These are phyloP conservation scores for Entelurus aequoreus DNA, from an alignment of 2,113 vertebrate genomes.

Conservation along the genomic window DNA sequence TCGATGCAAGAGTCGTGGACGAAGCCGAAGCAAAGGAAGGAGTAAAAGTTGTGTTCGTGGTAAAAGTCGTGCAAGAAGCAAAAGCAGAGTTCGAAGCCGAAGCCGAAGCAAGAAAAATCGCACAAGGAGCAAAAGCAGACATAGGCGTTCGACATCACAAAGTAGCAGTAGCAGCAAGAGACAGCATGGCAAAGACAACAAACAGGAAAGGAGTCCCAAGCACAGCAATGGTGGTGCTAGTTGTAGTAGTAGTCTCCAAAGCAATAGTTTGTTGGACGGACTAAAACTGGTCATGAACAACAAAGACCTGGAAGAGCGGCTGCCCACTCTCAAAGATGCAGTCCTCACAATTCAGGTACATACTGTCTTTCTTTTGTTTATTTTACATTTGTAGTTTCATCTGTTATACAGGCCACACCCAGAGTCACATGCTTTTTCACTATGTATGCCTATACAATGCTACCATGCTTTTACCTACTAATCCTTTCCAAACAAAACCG, in stretches of 20 bases:
- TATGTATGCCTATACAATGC: no score
- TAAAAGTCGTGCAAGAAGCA: conserved; percentile 35
- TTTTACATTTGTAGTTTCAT: not conserved
- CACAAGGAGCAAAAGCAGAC: conserved; percentile 62
- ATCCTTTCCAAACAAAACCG: no score
- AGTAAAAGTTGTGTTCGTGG: conserved; percentile 43
- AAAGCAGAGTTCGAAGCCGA: conserved; percentile 1
- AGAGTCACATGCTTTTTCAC: no score
- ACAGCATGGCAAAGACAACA: conserved; percentile 12
- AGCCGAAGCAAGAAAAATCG: conserved; percentile 36
- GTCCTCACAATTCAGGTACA: conserved; percentile 80
- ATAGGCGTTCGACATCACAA: conserved; percentile 40
- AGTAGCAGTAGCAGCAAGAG: conserved; percentile 29
- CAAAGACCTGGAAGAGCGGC: conserved; percentile 75
- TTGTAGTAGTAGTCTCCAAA: conserved; percentile 1
- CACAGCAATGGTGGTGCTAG: conserved; percentile 2
- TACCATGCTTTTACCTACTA: no score
- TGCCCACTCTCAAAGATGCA: conserved; percentile 84
- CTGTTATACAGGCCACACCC: not conserved
- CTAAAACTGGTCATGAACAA: conserved; percentile 83
- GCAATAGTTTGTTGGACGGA: conserved; percentile 78
- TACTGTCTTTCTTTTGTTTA: not conserved
- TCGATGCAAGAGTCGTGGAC: conserved; percentile 23
- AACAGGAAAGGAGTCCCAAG: conserved; percentile 29
- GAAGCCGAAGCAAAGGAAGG: conserved; percentile 48